A percentile compares a stretch with the other conserved stretches of the same genome.
Conservation (phyloP, 92 coral and sea anemone species). For the Palythoa grandis region DNA sequence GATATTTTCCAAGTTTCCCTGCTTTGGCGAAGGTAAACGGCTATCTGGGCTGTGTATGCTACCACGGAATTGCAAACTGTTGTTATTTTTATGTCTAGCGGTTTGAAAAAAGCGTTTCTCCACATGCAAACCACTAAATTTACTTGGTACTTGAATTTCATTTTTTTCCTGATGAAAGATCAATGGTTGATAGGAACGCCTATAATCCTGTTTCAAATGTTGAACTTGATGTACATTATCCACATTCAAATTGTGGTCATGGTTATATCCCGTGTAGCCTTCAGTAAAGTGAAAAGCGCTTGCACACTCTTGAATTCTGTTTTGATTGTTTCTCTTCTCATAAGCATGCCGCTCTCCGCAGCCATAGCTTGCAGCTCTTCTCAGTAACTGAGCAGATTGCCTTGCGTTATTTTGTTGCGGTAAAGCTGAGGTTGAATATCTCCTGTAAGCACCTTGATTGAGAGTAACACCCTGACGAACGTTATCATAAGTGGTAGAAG, state of each 20-base stretch:
- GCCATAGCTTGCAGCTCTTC: constrained; percentile 37
- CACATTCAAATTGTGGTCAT: neutral
- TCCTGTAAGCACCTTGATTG: constrained; percentile 4
- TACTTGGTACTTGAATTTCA: neutral
- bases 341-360: constrained; percentile 1
- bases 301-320: neutral
- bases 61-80: neutral
- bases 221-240: neutral
- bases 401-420: constrained; percentile 1
- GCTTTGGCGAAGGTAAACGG: neutral
- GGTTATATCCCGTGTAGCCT: neutral
- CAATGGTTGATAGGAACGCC: neutral
- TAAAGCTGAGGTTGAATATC: constrained; percentile 13
- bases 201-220: neutral
- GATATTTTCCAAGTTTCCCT: constrained; percentile 3
- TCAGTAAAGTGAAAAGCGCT: constrained; percentile 24
- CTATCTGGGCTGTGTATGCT: neutral
- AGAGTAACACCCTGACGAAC: constrained; percentile 1
- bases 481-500: neutral
- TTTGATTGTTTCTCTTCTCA: constrained; percentile 4
- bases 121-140: neutral
- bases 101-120: neutral
- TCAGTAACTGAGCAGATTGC: constrained; percentile 30
- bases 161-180: neutral
- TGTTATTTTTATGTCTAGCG: neutral